Base-by-base conservation (phyloP, 2,113 vertebrate species). In the Pitta sordida region DNA sequence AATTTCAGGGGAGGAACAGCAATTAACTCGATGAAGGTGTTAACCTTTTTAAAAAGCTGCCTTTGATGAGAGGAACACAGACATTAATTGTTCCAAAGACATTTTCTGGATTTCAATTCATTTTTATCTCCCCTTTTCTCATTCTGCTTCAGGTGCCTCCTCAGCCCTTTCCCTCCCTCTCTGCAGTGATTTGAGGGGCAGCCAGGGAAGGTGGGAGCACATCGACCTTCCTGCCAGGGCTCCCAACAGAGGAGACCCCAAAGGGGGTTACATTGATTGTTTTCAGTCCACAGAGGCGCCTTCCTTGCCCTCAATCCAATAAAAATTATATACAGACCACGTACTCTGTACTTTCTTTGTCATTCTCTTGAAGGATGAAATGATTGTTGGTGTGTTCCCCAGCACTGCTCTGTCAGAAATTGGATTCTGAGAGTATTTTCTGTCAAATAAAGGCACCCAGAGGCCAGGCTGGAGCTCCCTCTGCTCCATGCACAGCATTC, bases 1-100 rank as follows among this genome's bases (percentile, higher is more conserved):
- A 87, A 48, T 64, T 84, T 32, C 13, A n/a, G 36, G 82, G 71
- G 77, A 44, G 79, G 87, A 94, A 32, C 63, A 91, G 71, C 75
- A 80, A 76, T 91, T 89, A 82, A 16, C 44, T 71, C 39, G 44
- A 77, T 36, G 19, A 21, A 69, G 53, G 84, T 79, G 70, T 21
- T 73, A 74, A 87, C 87, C 85, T 91, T 87, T 87, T 9, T 2
- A 60, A 71, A 79, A 39, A 7, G 39, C 36, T 52, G 80, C 76
- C 8, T 68, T 36, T 76, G 65, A 60, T 27, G 62, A 87, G 87
- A 9, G 13, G 10, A 0, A 17, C 32, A 37, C 10, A 0, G 3
- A 55, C 36, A 9, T 20, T 81, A 62, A 69, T 60, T 63, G 52
- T 63, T 59, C 53, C 16, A 27, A 86, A 55, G 19, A 22, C 0